Evolutionary conservation across 2,888 invertebrate genomes (phyloP), one percentile per base, ranked within the genome.

Genomic region (Lutraria lutraria): DNA sequence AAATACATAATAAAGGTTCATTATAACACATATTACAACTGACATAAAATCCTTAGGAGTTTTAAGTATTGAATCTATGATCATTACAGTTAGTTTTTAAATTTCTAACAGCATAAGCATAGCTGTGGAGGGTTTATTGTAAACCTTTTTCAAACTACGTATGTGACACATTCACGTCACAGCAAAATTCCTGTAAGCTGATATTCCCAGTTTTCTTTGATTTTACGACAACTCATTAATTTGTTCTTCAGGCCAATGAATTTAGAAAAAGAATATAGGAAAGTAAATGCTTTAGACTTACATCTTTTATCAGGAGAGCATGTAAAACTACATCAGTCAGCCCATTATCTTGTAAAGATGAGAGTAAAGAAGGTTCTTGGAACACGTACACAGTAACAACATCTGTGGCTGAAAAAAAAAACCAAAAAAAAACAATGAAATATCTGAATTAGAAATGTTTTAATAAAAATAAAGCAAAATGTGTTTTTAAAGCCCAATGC

Each of bases 281-380:
- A 60, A 15, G 6, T 60, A 19, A 68, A 68, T 4, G 63, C n/a
- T 0, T 25, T 25, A 25, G 31, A 96, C 97, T 97, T 95, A 97
- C 98, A 97, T 98, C 98, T 97, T 98, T 98, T 72, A 98, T 97
- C 4, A 98, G 97, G 87, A 98, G 97, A 81, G 98, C 98, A 96
- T 98, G 98, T 54, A 98, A 97, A 29, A 98, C 98, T n/a, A 98
- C 98, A 96, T 98, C 98, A 1, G 98, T 98, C 60, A 98, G 97
- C 43, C 98, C 98, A 96, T 98, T 98, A 94, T 98, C 98, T 97
- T 99, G 98, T n/a, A 99, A 97, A 0, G 98, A 98, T 0, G 98
- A 98, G 60, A 99, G 96, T 82, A 98, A 97, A 4, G 98, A 98
- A 0, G 98, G 98, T 96, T 98, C 98, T 97, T 97, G 97, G 95